phyloP scores from a whole-genome alignment of 2,113 vertebrate genomes.

The Apaloderma vittatum region DNA sequence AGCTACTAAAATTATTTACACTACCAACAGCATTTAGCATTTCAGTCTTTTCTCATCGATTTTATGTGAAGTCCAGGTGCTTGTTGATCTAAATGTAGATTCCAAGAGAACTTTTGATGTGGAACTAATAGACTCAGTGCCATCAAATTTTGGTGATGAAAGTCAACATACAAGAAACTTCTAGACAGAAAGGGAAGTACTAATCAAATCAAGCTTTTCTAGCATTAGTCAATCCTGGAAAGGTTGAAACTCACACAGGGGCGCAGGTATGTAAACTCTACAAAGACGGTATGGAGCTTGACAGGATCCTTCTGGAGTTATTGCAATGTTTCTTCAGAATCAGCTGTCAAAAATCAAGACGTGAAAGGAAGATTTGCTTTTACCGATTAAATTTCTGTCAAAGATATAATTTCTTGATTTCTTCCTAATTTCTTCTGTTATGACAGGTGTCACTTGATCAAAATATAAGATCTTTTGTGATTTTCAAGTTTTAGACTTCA shows the following conservation, averaged over 20 bases:
- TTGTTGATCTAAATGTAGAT: background rate
- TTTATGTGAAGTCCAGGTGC: background rate
- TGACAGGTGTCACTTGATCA: background rate
- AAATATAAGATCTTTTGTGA: background rate
- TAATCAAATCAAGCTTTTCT: background rate
- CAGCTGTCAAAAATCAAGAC: background rate
- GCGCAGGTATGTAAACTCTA: background rate
- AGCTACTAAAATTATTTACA: background rate
- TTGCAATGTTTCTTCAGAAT: background rate
- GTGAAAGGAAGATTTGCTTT: background rate
- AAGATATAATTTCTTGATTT: background rate
- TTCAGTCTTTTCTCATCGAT: background rate
- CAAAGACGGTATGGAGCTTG: background rate
- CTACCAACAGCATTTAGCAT: background rate
- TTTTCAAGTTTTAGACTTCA: background rate
- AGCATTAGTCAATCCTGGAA: background rate
- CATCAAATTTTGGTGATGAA: background rate
- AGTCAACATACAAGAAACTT: background rate
- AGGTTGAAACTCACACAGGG: background rate
- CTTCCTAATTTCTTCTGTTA: background rate
- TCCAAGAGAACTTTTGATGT: background rate
- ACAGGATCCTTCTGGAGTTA: background rate
- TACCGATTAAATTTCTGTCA: background rate
- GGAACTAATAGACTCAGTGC: background rate
- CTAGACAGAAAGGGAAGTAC: background rate